Evolutionary conservation across 1,140 invertebrate species (phyloP), one percentile per base, ranked within the genome.

Genomic region (Steinernema khuongi): DNA sequence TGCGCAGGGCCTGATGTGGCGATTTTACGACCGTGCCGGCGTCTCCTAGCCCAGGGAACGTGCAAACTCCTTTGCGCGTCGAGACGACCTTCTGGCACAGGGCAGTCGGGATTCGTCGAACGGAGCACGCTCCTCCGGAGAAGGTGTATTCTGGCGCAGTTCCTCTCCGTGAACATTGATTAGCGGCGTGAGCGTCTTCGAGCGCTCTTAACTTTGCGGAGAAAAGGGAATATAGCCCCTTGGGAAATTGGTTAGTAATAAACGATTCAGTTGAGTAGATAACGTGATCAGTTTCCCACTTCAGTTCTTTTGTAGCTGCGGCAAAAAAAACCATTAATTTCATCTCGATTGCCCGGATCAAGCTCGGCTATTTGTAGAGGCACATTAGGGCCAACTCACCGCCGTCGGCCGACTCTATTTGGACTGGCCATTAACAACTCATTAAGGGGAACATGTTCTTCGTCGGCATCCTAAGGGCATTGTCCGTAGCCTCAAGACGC

Each of bases 401-500:
- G 11, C 7, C 14, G 4, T 60, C 2, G 50, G 19, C 26, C 4
- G 50, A 60, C 50, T 60, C 50, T n/a, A 60, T 60, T 60, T 60
- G 50, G 36, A 60, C 7, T n/a, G 14, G 50, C 50, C 26, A 60
- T 60, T 60, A 60, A 60, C 50, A 60, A 60, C 50, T 60, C 50
- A 60, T 60, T 60, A 60, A 60, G 50, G 26, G 19, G 14, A 22
- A 60, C 50, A 60, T 60, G 11, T 22, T 60, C 50, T 60, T 22
- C 2, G 50, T 22, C n/a, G 19, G 50, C 50, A 60, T 60, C 50
- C 50, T 60, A 60, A 60, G 50, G 50, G 50, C 50, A 60, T 60
- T 60, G 50, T 60, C 50, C 50, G 50, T 60, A 60, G 26, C 50
- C 50, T n/a, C 50, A 60, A 60, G 50, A 60, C 50, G 50, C 50